Evolutionary conservation across 2,113 vertebrate genomes (phyloP).

Genomic region (Alexandromys fortis): DNA sequence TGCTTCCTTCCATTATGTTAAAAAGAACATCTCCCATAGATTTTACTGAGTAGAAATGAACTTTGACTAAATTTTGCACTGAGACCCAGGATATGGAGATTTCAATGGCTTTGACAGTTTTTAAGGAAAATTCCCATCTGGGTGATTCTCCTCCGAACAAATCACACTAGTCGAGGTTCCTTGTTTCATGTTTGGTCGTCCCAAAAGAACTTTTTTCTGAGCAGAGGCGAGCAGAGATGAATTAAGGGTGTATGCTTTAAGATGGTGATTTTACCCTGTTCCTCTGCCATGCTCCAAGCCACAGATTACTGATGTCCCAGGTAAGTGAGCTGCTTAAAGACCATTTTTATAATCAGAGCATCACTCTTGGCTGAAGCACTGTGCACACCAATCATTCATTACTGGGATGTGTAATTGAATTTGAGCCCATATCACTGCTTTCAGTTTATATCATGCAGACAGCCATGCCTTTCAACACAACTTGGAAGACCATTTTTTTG

Average conservation of each 20-base stretch:
- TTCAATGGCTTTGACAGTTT: background rate
- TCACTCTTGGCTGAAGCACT: background rate
- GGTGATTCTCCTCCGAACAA: constrained; percentile 14
- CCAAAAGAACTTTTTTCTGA: background rate
- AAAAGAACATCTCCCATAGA: background rate
- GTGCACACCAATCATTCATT: background rate
- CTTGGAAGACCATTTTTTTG: background rate
- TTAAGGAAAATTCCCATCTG: background rate
- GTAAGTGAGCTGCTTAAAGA: background rate
- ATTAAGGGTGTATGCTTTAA: background rate
- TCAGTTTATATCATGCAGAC: constrained; percentile 13
- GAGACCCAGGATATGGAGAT: background rate
- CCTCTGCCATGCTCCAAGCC: background rate
- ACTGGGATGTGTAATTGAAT: constrained; percentile 37
- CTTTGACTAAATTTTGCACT: background rate
- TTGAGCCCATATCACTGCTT: background rate
- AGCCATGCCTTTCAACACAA: background rate
- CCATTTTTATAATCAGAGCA: background rate
- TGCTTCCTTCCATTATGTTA: background rate
- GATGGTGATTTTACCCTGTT: background rate
- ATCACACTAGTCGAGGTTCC: background rate
- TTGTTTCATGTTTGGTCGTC: background rate
- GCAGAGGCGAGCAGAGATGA: background rate
- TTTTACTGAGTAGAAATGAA: background rate
- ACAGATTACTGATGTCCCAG: background rate